Conservation (phyloP, 2,888 invertebrate species). For the Drosophila austrosaltans region DNA sequence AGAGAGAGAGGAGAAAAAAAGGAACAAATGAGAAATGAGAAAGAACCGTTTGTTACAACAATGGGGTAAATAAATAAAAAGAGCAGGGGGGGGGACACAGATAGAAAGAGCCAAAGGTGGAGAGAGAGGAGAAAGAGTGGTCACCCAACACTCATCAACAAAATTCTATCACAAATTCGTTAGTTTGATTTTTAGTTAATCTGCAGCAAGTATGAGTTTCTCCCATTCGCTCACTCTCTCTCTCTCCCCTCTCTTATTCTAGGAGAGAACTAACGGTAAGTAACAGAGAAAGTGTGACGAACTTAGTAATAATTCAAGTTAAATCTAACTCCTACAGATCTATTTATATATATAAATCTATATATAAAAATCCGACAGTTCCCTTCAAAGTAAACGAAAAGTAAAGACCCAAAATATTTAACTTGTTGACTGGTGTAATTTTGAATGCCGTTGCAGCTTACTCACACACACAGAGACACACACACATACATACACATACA, state of each 20-base stretch:
- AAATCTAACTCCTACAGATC: too few relatives aligned
- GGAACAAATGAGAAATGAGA: not conserved
- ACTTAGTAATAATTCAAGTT: too few relatives aligned
- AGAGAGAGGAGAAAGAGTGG: not conserved
- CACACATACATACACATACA: slow-evolving; percentile 19
- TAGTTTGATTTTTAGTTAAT: too few relatives aligned
- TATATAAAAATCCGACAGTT: too few relatives aligned
- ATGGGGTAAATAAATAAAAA: not conserved
- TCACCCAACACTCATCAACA: not conserved
- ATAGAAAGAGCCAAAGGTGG: not conserved
- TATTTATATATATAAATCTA: too few relatives aligned
- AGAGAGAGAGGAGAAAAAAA: not conserved
- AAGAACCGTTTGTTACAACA: slow-evolving; percentile 12
- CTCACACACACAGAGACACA: slow-evolving; percentile 10
- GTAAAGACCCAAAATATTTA: too few relatives aligned
- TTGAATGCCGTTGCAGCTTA: not conserved
- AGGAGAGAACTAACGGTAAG: too few relatives aligned
- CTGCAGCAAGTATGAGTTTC: too few relatives aligned
- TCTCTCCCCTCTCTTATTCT: too few relatives aligned
- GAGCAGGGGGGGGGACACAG: not conserved
- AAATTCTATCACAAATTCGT: not conserved
- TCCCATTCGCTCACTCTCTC: too few relatives aligned
- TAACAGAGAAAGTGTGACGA: too few relatives aligned
- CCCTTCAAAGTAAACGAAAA: too few relatives aligned
- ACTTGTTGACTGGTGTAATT: slow-evolving; percentile 1